Base-by-base conservation (phyloP, 2,797 vertebrate species). In the Ptychobarbus kaznakovi region DNA sequence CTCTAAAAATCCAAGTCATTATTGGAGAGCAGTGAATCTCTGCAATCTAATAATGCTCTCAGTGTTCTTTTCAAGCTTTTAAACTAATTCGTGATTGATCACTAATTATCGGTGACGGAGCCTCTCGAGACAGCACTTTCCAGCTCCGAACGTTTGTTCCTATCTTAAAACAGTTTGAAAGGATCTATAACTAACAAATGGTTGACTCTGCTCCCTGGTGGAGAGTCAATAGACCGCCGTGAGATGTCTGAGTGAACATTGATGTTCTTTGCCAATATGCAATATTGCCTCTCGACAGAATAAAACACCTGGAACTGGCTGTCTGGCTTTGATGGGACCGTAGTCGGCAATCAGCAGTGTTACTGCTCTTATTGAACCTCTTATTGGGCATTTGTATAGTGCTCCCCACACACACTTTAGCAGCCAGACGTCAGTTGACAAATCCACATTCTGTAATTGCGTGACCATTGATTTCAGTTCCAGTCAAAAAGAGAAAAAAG, bases 51-150 rank as follows among this genome's bases (percentile, higher is more conserved):
- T 93, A 93, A 92, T 94, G 92, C 93, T 93, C 90, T 92, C 85
- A 0, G 87, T 92, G 92, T 94, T 93, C 91, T 94, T 94, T 93
- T 93, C 86, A 7, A 90, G 92, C 92, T 92, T 92, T 94, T 92
- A 93, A 93, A 95, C 90, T 91, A 93, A 94, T 95, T 92, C 70
- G 28, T 92, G 94, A 95, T 94, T 94, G 93, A 94, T 94, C 76
- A 90, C 92, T 94, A 93, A 95, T 95, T 94, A 94, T 94, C 87
- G 91, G 92, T 90, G 91, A 90, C 83, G 46, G 87, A 86, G 80
- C 82, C 93, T 89, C 90, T 66, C 38, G 91, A 93, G 92, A 91
- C 88, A 82, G 83, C 87, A 28, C 78, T 82, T 85, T 87, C 75
- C 83, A 83, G 85, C 85, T 82, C 75, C 44, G 61, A 76, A 75